These are phyloP conservation scores for Parazoanthus swiftii DNA, from an alignment of 92 coral and sea anemone genomes.

Conservation along the genomic window DNA sequence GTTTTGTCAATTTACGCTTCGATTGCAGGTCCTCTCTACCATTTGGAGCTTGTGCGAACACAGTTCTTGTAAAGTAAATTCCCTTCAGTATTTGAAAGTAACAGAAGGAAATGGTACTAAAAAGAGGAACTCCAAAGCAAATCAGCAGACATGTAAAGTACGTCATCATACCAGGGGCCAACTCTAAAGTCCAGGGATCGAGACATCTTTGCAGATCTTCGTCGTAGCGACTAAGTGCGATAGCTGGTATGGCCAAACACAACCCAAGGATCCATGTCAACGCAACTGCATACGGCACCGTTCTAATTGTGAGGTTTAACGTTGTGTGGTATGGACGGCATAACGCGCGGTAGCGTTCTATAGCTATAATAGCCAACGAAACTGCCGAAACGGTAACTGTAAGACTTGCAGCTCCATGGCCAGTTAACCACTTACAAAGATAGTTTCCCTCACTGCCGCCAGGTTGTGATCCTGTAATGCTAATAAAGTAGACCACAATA, in stretches of 20 bases:
- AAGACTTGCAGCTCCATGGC: background rate
- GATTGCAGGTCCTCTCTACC: background rate
- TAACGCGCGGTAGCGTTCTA: background rate
- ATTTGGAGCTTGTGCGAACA: background rate
- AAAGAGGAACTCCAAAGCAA: background rate
- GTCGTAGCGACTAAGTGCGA: background rate
- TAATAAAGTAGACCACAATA: background rate
- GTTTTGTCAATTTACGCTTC: background rate
- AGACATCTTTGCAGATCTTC: background rate
- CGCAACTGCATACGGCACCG: slow-evolving; percentile 7
- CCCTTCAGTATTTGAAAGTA: slow-evolving; percentile 3
- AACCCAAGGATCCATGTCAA: background rate
- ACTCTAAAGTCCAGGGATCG: background rate
- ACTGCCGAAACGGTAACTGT: background rate
- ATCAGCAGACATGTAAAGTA: background rate
- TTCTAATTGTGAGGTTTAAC: background rate
- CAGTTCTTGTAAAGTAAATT: slow-evolving; percentile 1
- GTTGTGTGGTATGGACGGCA: background rate
- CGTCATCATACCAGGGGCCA: background rate
- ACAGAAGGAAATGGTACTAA: background rate
- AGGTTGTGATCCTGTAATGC: background rate
- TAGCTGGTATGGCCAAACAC: slow-evolving; percentile 2
- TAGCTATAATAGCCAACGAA: slow-evolving; percentile 5
- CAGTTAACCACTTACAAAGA: background rate
- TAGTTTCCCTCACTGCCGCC: background rate